These are phyloP conservation scores for Pardosa pseudoannulata DNA, from an alignment of 2,888 invertebrate species.

Conservation along the genomic window DNA sequence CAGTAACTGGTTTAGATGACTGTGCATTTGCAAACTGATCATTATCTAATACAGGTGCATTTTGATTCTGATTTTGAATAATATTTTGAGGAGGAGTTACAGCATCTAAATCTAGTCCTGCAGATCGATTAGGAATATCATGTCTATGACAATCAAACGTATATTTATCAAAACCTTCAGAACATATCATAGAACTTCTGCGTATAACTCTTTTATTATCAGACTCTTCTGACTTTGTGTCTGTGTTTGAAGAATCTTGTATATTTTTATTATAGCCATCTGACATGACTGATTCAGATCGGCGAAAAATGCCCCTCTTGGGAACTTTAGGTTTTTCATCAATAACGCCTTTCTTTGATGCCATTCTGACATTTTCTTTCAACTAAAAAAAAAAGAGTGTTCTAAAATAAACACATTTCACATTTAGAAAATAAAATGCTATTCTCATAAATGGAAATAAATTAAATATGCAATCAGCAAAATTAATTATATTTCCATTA, in stretches of 20 bases:
- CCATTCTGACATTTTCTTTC: conserved; percentile 46
- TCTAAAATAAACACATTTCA: too few species aligned
- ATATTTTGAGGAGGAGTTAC: neutral
- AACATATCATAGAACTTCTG: conserved; percentile 71
- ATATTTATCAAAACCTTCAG: conserved; percentile 73
- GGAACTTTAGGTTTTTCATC: conserved; percentile 43
- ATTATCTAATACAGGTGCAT: neutral
- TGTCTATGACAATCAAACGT: conserved; percentile 72
- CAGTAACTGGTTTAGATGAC: neutral
- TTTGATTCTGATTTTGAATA: neutral
- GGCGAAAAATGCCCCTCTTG: conserved; percentile 35
- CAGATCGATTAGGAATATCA: conserved; percentile 50
- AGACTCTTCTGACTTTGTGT: conserved; percentile 13
- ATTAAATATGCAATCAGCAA: too few species aligned
- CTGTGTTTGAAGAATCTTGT: conserved; percentile 8
- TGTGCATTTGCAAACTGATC: neutral
- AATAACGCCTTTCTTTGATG: conserved; percentile 32
- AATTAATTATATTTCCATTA: too few species aligned
- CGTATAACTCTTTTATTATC: conserved; percentile 53
- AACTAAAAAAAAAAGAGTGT: conserved; percentile 42
- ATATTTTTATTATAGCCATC: conserved; percentile 14
- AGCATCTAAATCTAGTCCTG: neutral
- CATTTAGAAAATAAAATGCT: too few species aligned
- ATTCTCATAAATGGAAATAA: too few species aligned
- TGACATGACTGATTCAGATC: conserved; percentile 58